Base-by-base conservation (phyloP, 2,888 invertebrate genomes). In the Drosophila mimetica region DNA sequence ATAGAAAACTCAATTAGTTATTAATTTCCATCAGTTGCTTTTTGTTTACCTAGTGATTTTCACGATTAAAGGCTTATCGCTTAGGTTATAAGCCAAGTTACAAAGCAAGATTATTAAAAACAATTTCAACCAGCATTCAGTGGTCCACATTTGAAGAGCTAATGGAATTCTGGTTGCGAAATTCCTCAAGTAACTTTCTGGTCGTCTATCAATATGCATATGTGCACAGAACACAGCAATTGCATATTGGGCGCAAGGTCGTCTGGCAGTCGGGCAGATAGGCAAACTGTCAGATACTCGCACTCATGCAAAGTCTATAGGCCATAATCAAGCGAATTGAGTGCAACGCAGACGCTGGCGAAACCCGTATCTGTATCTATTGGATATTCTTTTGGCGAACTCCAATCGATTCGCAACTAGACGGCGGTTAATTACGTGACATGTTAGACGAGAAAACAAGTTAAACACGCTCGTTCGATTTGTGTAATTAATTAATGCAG, bases 161-260 rank as follows among this genome's bases (percentile, higher is more conserved):
- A n/a, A 28, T 46, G 37, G 11, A 32, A 46, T 32, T 46, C 69
- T 34, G 28, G 3, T 46, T 30, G 46, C 30, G 30, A 30, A 30
- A 46, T 30, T 30, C 34, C 8, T 51, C 41, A 14, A 32, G 16
- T 42, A 32, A 22, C 46, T 51, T 53, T 51, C 37, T 52, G 60
- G 51, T 25, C 60, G 59, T 44, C 55, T 47, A 34, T 44, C 41
- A 37, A 16, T 36, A 7, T 57, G 57, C 41, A 58, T 59, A 25
- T 34, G 46, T 41, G 50, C 46, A 54, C 32, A 64, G 67, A 53
- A 42, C 60, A 71, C 74, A 84, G 84, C 84, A 86, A 86, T 86
- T 86, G 76, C 67, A 57, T n/a, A 80, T 82, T 84, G 81, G 59
- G 82, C 81, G 76, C 82, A 86, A 82, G 82, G 82, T 78, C 85